Base-by-base conservation (phyloP, 1,140 invertebrate genomes). In the Drusus annulatus region DNA sequence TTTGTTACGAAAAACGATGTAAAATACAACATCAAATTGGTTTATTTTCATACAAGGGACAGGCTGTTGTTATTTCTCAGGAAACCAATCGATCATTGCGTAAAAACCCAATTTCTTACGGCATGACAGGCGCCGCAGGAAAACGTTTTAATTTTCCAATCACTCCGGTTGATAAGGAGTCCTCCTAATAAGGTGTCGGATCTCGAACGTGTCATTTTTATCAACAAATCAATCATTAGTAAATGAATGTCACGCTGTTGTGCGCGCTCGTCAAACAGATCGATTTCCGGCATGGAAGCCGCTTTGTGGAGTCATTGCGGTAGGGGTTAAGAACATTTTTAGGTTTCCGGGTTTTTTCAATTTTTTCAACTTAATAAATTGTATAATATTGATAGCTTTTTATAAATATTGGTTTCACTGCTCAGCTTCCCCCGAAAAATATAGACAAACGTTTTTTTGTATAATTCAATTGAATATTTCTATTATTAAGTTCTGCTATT, bases 121-220 rank as follows among this genome's bases (percentile, higher is more conserved):
- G 25, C 17, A 6, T n/a, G 25, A 21, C 23, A 31, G 62, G 25
- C 10, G 58, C 23, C 25, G 8, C 36, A 71, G 15, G 45, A 52
- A 71, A 65, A 65, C 45, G 17, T 71, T 71, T 71, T 71, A 71
- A 71, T 71, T 71, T 71, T 71, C 50, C 16, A 21, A 52, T 65
- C 62, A 31, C 21, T 31, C 21, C 62, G 62, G 58, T 65, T 28
- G 23, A 31, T 65, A 65, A 36, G 25, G 17, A 52, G 15, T 25
- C 68, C 45, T 15, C 23, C 31, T 17, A 21, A 31, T 23, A 71
- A 71, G 62, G 7, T 25, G 62, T 28, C 23, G 5, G 19, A 19
- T 17, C 36, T 13, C 19, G 45, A 15, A 51, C 68, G 17, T 28
- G 68, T 52, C 45, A 71, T 52, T 52, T 71, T 71, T 50, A 50